Conservation (phyloP, 1,140 invertebrate species). For the Thalassaphorura encarpata region DNA sequence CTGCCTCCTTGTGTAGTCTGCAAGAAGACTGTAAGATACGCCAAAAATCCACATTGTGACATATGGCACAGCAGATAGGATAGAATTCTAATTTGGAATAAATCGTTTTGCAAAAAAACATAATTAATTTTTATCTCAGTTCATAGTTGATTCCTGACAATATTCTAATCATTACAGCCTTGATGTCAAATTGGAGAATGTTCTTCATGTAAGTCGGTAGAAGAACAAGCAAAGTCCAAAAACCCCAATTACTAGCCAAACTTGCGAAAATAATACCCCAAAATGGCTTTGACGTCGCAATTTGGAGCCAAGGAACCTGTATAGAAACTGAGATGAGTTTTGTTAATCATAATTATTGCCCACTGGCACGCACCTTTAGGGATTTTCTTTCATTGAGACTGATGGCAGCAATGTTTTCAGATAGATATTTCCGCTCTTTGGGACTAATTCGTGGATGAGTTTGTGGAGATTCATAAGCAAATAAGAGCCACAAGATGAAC, state of each 20-base stretch:
- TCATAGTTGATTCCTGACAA: constrained; percentile 27
- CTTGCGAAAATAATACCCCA: constrained; percentile 59
- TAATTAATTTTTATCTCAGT: neutral
- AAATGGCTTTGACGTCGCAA: constrained; percentile 61
- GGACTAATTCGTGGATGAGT: constrained; percentile 72
- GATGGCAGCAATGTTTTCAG: constrained; percentile 50
- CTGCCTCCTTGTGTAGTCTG: constrained; percentile 51
- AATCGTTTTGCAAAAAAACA: neutral
- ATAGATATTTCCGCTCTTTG: constrained; percentile 66
- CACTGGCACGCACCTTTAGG: no score
- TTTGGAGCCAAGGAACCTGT: constrained; percentile 55
- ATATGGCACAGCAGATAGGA: constrained; percentile 58
- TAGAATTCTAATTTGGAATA: constrained; percentile 45
- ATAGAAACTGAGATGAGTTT: neutral
- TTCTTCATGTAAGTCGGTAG: constrained; percentile 83
- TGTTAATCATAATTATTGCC: no score
- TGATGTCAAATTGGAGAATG: constrained; percentile 76
- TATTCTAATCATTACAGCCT: no score
- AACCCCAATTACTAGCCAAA: constrained; percentile 50
- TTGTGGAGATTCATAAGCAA: constrained; percentile 74
- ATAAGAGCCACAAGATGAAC: constrained; percentile 70
- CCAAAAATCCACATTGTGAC: constrained; percentile 66
- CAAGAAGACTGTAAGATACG: constrained; percentile 51
- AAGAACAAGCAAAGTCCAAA: constrained; percentile 85
- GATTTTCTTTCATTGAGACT: no score